Base-by-base conservation (phyloP, 1,140 invertebrate genomes). In the Cydia pomonella region DNA sequence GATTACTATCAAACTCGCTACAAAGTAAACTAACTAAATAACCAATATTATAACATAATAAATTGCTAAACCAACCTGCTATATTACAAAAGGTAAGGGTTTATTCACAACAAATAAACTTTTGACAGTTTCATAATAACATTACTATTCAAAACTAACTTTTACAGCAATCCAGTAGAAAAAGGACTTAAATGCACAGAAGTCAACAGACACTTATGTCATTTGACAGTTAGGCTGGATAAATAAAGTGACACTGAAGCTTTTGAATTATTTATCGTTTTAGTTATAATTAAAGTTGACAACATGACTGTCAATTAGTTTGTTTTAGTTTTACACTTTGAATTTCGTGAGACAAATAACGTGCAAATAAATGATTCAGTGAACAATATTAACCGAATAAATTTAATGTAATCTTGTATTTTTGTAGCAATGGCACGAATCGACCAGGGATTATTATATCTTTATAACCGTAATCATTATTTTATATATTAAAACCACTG, bases 251-350 rank as follows among this genome's bases (percentile, higher is more conserved):
- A 69, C 64, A 38, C 6, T 33, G 12, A 69, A 29, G 29, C 64
- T 6, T 41, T 69, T 69, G 64, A 18, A 69, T 69, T 21, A 69
- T 69, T 69, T 69, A 69, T 69, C 21, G 64, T 41, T 69, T 69
- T 21, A 33, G 64, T 69, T 33, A 38, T 18, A 69, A 69, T 38
- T n/a, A 33, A 16, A 69, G 21, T 23, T 59, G 9, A 23, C 47
- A 50, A 1, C 23, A 10, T n/a, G 53, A 7, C 53, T 59, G 53
- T 59, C 53, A 77, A 77, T 75, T 75, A 73, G 75, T 79, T 76
- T 76, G 63, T 75, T 72, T 77, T 77, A 73, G 72, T 77, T 77
- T 59, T 44, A 44, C 3, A 44, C n/a, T 44, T 44, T 44, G 41
- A 3, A 13, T 13, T 44, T 44, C 41, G 16, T 44, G 41, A 44